Conservation (phyloP, 1,140 invertebrate species). For the Sesamia nonagrioides region DNA sequence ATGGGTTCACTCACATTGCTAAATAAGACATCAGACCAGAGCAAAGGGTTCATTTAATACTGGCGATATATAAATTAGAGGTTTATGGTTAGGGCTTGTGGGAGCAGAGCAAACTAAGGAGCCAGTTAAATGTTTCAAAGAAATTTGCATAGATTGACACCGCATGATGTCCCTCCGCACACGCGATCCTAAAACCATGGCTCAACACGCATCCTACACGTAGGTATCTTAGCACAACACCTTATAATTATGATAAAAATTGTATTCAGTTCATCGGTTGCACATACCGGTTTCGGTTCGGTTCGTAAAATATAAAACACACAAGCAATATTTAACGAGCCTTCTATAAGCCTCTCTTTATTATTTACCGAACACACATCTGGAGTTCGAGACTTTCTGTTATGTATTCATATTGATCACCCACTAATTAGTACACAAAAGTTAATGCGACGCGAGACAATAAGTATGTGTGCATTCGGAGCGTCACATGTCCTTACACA, state of each 20-base stretch:
- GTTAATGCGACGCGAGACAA: conserved; percentile 81
- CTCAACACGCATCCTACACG: conserved; percentile 49
- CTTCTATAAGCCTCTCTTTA: conserved; percentile 73
- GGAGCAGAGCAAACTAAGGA: conserved; percentile 69
- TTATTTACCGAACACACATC: conserved; percentile 84
- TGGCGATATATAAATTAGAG: conserved; percentile 64
- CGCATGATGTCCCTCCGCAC: conserved; percentile 71
- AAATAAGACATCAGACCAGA: conserved; percentile 50
- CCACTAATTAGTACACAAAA: conserved; percentile 87
- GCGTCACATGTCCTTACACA: conserved; percentile 76
- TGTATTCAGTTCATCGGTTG: conserved; percentile 54
- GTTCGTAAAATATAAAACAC: conserved; percentile 74
- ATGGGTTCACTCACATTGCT: conserved; percentile 54
- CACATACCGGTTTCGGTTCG: conserved; percentile 65
- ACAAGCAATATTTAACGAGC: conserved; percentile 76
- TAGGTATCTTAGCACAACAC: conserved; percentile 47
- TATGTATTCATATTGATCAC: conserved; percentile 84
- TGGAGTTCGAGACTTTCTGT: conserved; percentile 82
- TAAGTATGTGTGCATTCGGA: conserved; percentile 70
- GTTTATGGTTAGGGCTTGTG: conserved; percentile 70
- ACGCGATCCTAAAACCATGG: conserved; percentile 72
- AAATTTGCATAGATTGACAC: conserved; percentile 87
- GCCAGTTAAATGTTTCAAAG: conserved; percentile 82
- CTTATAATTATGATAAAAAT: conserved; percentile 62
- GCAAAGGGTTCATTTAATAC: conserved; percentile 50